Conservation (phyloP, 2,888 invertebrate genomes). For the Plusia festucae region DNA sequence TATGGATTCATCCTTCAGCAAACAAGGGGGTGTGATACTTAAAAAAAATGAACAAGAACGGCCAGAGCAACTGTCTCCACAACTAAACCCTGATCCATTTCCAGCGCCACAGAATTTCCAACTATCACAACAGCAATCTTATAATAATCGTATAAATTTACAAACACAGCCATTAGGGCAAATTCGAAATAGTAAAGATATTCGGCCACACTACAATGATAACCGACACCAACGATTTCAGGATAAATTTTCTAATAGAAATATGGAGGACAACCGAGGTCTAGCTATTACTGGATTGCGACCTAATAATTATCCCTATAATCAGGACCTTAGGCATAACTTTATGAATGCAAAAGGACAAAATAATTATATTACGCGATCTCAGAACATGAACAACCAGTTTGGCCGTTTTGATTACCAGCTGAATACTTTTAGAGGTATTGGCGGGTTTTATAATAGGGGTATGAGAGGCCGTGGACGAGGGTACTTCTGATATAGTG, state of each 20-base stretch:
- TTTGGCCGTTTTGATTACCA: slow-evolving; percentile 61
- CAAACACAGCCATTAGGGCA: not conserved
- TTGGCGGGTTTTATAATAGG: slow-evolving; percentile 64
- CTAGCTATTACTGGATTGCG: not conserved
- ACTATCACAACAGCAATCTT: not conserved
- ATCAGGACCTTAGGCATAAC: slow-evolving; percentile 66
- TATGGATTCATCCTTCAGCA: slow-evolving; percentile 15
- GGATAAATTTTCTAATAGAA: not conserved
- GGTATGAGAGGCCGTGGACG: slow-evolving; percentile 73
- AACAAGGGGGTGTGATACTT: slow-evolving; percentile 31
- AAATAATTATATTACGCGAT: slow-evolving; percentile 44
- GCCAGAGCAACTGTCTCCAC: slow-evolving; percentile 10
- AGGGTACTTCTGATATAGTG: slow-evolving; percentile 46
- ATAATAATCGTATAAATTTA: not conserved
- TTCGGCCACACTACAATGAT: not conserved
- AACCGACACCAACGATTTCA: not conserved
- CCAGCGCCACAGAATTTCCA: not conserved
- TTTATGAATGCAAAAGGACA: slow-evolving; percentile 64
- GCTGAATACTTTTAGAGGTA: slow-evolving; percentile 61
- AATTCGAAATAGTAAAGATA: not conserved
- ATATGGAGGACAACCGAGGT: not conserved
- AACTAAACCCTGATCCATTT: slow-evolving; percentile 10
- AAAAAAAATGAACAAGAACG: slow-evolving; percentile 15
- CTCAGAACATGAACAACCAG: slow-evolving; percentile 57
- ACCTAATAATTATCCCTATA: slow-evolving; percentile 34